Evolutionary conservation across 2,888 invertebrate species (phyloP).

Genomic region (Meliscaeva auricollis): DNA sequence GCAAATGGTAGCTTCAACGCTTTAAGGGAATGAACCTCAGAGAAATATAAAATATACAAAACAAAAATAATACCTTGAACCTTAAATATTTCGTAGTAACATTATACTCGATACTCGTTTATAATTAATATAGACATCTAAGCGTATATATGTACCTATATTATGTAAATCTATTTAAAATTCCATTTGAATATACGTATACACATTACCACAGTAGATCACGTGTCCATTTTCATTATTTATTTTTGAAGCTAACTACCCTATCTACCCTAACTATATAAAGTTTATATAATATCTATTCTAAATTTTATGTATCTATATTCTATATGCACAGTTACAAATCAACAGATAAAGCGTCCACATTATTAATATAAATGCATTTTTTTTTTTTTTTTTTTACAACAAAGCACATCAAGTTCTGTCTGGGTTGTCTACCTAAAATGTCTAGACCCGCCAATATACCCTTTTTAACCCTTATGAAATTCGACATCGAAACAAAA

Average conservation of each 20-base stretch:
- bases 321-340: slow-evolving; percentile 66
- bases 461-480: slow-evolving; percentile 48
- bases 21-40: too few species aligned
- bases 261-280: slow-evolving; percentile 32
- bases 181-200: slow-evolving; percentile 64
- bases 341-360: slow-evolving; percentile 65
- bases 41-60: too few species aligned
- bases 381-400: slow-evolving; percentile 32
- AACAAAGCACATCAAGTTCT: slow-evolving; percentile 61
- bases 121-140: slow-evolving; percentile 49
- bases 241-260: slow-evolving; percentile 52
- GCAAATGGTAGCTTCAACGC: too few species aligned
- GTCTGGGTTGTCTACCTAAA: slow-evolving; percentile 39
- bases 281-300: neutral
- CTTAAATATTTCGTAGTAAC: too few species aligned
- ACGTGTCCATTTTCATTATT: slow-evolving; percentile 37
- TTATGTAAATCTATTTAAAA: slow-evolving; percentile 44
- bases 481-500: slow-evolving; percentile 32
- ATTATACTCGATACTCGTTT: too few species aligned
- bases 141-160: slow-evolving; percentile 36
- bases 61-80: neutral
- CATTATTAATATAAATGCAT: slow-evolving; percentile 6
- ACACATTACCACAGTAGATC: slow-evolving; percentile 71
- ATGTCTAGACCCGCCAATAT: slow-evolving; percentile 54
- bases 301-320: slow-evolving; percentile 6